Conservation (phyloP, 2,888 invertebrate species). For the Parnassius mnemosyne region DNA sequence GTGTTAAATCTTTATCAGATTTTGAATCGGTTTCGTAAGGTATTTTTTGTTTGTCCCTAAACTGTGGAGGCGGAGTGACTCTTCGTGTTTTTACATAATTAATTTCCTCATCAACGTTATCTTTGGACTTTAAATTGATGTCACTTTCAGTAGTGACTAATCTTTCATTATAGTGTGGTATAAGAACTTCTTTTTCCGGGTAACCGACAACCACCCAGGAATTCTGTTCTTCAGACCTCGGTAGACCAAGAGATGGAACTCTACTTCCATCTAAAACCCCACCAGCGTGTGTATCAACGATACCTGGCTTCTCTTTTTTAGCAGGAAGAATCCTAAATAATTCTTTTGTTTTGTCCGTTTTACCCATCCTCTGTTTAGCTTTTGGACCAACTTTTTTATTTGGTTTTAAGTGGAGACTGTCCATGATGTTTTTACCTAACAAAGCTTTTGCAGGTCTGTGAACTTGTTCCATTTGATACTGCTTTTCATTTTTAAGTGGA, state of each 20-base stretch:
- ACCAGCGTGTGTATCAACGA: conserved; percentile 59
- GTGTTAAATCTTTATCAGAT: conserved; percentile 58
- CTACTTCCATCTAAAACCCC: conserved; percentile 63
- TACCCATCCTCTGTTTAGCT: conserved; percentile 67
- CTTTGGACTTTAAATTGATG: conserved; percentile 46
- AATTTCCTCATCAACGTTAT: conserved; percentile 43
- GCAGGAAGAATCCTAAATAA: conserved; percentile 65
- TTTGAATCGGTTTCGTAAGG: conserved; percentile 60
- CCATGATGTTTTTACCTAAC: conserved; percentile 73
- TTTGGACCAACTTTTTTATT: conserved; percentile 71
- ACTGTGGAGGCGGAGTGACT: conserved; percentile 71
- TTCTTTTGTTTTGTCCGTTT: conserved; percentile 59
- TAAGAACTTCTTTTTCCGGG: conserved; percentile 65
- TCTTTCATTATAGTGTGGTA: conserved; percentile 70
- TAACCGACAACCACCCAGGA: conserved; percentile 71
- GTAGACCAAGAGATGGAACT: conserved; percentile 70
- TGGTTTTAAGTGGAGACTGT: conserved; percentile 72
- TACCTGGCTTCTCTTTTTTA: conserved; percentile 61
- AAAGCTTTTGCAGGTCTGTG: conserved; percentile 70
- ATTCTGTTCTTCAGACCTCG: conserved; percentile 60
- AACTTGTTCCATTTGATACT: conserved; percentile 48
- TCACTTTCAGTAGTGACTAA: conserved; percentile 55
- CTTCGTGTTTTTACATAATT: conserved; percentile 50
- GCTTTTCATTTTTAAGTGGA: conserved; percentile 40
- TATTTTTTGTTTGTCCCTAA: conserved; percentile 67